Percentiles rank a stretch among this genome's conserved stretches.
phyloP scores from a whole-genome alignment of 2,113 vertebrate genomes.

The Pseudolaguvia tuberculata region DNA sequence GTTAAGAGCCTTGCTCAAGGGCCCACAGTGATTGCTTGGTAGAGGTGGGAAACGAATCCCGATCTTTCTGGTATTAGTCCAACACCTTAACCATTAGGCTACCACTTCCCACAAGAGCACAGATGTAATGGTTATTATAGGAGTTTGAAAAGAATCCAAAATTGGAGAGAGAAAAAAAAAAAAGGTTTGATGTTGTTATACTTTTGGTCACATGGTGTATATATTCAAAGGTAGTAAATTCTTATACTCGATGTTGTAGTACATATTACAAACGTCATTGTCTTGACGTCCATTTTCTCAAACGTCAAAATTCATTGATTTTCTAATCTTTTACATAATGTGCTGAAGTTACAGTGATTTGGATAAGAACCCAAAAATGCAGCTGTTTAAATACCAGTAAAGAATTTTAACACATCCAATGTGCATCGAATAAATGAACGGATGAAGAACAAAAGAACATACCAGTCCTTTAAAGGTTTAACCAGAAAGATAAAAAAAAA shows the following conservation, averaged over 20 bases:
- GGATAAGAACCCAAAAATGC: not conserved
- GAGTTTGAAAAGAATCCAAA: too few relatives aligned
- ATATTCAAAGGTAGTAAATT: not conserved
- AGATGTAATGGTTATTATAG: too few relatives aligned
- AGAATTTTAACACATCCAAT: not conserved
- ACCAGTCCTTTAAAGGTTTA: constrained; percentile 38
- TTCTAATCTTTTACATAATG: not conserved
- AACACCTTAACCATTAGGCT: too few relatives aligned
- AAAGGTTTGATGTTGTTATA: too few relatives aligned
- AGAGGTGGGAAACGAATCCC: too few relatives aligned
- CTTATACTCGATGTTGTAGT: not conserved
- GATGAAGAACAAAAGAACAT: not conserved
- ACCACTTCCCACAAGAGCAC: too few relatives aligned
- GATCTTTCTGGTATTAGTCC: too few relatives aligned
- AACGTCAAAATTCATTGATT: not conserved
- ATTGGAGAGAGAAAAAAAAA: too few relatives aligned
- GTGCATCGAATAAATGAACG: not conserved
- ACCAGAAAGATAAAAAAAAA: constrained; percentile 3
- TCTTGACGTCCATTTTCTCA: not conserved
- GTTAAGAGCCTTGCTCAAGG: too few relatives aligned
- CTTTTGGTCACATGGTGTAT: too few relatives aligned
- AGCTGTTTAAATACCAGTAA: not conserved
- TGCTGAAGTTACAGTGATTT: not conserved
- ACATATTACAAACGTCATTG: not conserved
- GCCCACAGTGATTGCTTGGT: too few relatives aligned